Conservation (phyloP, 2,888 invertebrate species). For the Ametastegia equiseti region DNA sequence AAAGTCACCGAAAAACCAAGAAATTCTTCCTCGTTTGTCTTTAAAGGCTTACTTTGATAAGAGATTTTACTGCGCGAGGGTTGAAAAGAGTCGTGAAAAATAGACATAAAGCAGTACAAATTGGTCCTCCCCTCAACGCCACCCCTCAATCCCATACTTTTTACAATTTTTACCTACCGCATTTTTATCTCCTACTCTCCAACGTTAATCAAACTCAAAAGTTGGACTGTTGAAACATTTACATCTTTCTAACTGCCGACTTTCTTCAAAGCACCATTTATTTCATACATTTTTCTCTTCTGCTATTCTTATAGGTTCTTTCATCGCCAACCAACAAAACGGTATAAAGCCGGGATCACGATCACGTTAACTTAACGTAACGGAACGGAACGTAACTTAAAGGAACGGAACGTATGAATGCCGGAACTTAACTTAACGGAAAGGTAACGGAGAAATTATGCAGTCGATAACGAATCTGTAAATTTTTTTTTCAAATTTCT, state of each 20-base stretch:
- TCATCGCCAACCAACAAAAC: no score
- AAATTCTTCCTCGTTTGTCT: constrained; percentile 40
- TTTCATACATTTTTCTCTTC: background rate
- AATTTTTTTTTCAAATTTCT: no score
- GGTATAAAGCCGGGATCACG: no score
- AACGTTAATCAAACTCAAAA: constrained; percentile 18
- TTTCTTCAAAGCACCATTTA: background rate
- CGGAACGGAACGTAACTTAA: no score
- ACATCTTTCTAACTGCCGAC: constrained; percentile 23
- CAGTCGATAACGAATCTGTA: no score
- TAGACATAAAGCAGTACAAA: constrained; percentile 43
- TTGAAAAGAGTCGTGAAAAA: constrained; percentile 26
- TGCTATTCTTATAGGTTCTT: no score
- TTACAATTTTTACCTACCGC: constrained; percentile 24
- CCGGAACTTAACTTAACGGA: no score
- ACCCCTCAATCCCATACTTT: no score
- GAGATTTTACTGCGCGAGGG: constrained; percentile 40
- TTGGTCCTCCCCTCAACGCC: no score
- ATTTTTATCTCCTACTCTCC: constrained; percentile 1
- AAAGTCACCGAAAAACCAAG: background rate
- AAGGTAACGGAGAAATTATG: no score
- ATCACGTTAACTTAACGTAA: no score
- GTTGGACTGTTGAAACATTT: constrained; percentile 15
- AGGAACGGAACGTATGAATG: no score
- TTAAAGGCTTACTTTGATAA: constrained; percentile 45